phyloP scores from a whole-genome alignment of 2,797 vertebrate species.

The Avahi laniger region DNA sequence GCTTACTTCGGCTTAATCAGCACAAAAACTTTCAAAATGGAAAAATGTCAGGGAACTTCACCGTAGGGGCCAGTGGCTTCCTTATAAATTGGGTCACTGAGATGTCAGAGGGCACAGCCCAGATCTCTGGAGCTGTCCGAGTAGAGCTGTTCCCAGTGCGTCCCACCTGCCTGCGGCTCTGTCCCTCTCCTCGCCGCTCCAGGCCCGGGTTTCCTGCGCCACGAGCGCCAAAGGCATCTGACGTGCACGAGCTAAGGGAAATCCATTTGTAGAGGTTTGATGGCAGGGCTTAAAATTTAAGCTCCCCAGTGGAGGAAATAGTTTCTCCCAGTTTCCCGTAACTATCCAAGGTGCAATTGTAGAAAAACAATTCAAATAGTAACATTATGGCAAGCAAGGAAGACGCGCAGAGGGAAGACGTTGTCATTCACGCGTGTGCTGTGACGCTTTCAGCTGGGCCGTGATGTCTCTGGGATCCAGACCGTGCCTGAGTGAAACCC shows the following conservation, averaged over 20 bases:
- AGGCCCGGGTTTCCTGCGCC: background rate
- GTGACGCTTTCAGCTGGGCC: background rate
- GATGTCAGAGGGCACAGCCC: background rate
- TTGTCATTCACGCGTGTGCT: fast-evolving
- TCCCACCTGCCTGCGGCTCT: background rate
- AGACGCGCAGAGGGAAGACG: background rate
- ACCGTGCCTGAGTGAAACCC: background rate
- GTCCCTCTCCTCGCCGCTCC: no score
- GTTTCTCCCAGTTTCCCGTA: background rate
- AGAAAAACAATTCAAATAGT: background rate
- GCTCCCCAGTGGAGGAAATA: background rate
- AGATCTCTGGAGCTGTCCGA: background rate
- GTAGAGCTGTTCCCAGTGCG: fast-evolving
- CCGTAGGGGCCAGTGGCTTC: background rate
- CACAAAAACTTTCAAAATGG: constrained; percentile 46
- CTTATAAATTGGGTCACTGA: background rate
- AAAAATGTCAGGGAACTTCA: background rate
- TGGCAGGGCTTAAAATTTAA: background rate
- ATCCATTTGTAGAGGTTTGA: background rate
- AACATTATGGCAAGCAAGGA: background rate
- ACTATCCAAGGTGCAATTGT: background rate
- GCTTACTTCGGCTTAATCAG: constrained; percentile 19
- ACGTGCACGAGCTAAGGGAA: background rate
- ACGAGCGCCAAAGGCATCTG: background rate
- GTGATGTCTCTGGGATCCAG: background rate